Percentiles rank a stretch among this genome's conserved stretches.
phyloP scores from a whole-genome alignment of 1,140 invertebrate genomes.

The Drosophila nikananu region DNA sequence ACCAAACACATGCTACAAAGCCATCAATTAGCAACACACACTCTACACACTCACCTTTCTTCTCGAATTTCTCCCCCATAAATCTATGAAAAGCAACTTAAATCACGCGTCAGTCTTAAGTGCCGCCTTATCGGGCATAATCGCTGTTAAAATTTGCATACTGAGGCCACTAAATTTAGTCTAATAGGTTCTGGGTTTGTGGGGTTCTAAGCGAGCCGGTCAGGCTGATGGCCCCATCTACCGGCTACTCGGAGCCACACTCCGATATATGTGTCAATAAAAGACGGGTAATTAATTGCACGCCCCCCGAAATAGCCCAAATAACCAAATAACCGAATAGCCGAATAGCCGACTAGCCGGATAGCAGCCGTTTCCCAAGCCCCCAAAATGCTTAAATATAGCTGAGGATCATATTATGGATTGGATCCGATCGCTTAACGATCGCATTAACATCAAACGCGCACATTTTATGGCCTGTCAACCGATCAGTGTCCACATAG shows the following conservation, averaged over 20 bases:
- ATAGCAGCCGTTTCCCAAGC: conserved; percentile 43
- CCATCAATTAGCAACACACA: conserved; percentile 42
- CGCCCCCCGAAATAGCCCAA: conserved; percentile 33
- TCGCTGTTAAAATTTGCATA: conserved; percentile 67
- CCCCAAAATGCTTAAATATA: conserved; percentile 8
- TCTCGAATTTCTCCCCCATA: conserved; percentile 40
- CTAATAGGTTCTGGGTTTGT: conserved; percentile 55
- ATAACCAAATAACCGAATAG: not conserved
- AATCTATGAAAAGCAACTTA: conserved; percentile 28
- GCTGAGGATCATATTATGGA: conserved; percentile 15
- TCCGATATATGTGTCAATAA: conserved; percentile 50
- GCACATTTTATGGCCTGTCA: conserved; percentile 68
- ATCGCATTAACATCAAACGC: conserved; percentile 70
- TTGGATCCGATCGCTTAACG: conserved; percentile 39
- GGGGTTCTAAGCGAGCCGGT: conserved; percentile 6
- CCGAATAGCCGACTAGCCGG: conserved; percentile 1
- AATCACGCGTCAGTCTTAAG: conserved; percentile 56
- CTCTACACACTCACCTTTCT: conserved; percentile 24
- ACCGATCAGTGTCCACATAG: conserved; percentile 37
- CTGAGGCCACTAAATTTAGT: conserved; percentile 63
- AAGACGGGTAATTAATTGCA: conserved; percentile 43
- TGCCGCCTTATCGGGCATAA: conserved; percentile 47
- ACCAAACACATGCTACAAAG: conserved; percentile 39
- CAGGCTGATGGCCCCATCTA: conserved; percentile 21
- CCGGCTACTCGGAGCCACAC: conserved; percentile 2